A percentile compares a stretch with the other conserved stretches of the same genome.
phyloP scores from a whole-genome alignment of 2,797 vertebrate genomes.

The Streptopelia turtur region DNA sequence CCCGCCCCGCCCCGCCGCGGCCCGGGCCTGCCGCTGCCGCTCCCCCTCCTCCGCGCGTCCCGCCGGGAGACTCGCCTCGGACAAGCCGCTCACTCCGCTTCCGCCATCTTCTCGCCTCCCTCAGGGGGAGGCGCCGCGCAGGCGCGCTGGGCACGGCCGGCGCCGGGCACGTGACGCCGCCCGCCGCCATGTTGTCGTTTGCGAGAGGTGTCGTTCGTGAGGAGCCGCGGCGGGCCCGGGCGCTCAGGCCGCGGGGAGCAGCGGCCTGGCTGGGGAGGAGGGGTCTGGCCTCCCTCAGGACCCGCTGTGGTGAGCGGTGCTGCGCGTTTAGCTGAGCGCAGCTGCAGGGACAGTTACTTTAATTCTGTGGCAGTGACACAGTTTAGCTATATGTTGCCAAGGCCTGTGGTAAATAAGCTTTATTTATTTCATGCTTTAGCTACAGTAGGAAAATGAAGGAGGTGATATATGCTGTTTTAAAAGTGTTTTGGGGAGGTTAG shows the following conservation, averaged over 20 bases:
- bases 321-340: fast-evolving
- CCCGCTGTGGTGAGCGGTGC: fast-evolving
- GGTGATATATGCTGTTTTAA: fast-evolving
- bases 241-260: too few relatives aligned
- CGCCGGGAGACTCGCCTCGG: constrained; percentile 63
- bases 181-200: neutral
- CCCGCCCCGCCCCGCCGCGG: neutral
- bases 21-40: neutral
- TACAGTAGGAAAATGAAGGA: neutral
- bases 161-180: constrained; percentile 22
- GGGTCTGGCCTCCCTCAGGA: neutral
- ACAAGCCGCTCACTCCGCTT: constrained; percentile 78
- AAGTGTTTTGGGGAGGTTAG: neutral
- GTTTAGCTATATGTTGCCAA: fast-evolving
- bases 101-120: constrained; percentile 83
- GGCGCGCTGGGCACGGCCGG: constrained; percentile 16
- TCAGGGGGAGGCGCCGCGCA: constrained; percentile 75
- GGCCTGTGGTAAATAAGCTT: too few relatives aligned
- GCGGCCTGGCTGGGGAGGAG: fast-evolving
- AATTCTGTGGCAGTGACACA: too few relatives aligned
- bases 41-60: constrained; percentile 22
- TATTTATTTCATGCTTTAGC: neutral
- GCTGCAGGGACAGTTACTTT: fast-evolving
- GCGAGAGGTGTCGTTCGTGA: fast-evolving
- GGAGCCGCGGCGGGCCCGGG: fast-evolving